Evolutionary conservation across 2,888 invertebrate species (phyloP).

Genomic region (Lordiphosa fenestrarum): DNA sequence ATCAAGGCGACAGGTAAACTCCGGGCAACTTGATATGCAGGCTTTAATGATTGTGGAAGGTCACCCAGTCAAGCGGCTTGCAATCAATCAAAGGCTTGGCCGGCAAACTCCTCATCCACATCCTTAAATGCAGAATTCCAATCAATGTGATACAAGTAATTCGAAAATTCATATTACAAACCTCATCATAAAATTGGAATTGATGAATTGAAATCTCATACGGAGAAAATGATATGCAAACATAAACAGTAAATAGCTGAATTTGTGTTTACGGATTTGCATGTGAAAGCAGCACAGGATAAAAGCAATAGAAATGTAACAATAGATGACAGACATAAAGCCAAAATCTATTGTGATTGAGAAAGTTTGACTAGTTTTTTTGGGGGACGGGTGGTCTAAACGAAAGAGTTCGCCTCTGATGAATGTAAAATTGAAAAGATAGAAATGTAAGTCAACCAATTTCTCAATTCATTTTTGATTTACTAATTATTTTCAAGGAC

Average conservation of each 20-base stretch:
- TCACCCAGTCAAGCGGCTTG: conserved; percentile 14
- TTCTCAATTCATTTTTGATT: too few relatives aligned
- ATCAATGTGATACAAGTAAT: conserved; percentile 51
- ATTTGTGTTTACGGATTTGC: conserved; percentile 37
- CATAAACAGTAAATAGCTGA: conserved; percentile 43
- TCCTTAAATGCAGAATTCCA: conserved; percentile 47
- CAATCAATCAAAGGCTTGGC: conserved; percentile 54
- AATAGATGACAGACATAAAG: background rate
- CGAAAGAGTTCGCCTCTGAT: too few relatives aligned
- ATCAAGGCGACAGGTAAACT: conserved; percentile 54
- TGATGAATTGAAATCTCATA: conserved; percentile 31
- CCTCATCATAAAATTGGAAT: conserved; percentile 50
- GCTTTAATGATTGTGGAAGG: conserved; percentile 3
- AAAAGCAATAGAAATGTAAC: conserved; percentile 9
- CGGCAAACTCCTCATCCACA: background rate
- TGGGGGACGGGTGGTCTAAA: too few relatives aligned
- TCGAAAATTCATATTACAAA: conserved; percentile 56
- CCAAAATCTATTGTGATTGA: too few relatives aligned
- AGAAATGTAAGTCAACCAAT: too few relatives aligned
- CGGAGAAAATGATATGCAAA: conserved; percentile 46
- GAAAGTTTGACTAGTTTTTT: too few relatives aligned
- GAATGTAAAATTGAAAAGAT: too few relatives aligned
- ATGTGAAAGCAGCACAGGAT: conserved; percentile 26
- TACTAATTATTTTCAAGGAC: too few relatives aligned
- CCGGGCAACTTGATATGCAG: conserved; percentile 18